These are phyloP conservation scores for Dolichoris vasculosae DNA, from an alignment of 1,140 invertebrate species.

Conservation along the genomic window DNA sequence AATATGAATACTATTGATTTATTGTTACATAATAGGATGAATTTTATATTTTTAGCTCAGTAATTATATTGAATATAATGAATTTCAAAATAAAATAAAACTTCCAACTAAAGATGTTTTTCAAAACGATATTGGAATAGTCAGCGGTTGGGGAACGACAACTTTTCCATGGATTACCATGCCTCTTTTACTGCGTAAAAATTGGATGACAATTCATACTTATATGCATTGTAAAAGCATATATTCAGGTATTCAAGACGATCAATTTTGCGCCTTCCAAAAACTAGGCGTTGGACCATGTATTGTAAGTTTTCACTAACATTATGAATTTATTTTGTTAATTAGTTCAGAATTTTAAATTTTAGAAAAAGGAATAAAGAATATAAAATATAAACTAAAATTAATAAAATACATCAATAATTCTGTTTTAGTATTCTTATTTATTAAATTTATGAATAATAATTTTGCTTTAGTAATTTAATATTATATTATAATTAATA, in stretches of 20 bases:
- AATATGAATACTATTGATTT: too few species aligned
- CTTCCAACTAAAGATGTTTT: too few species aligned
- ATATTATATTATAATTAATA: too few species aligned
- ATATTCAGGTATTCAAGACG: neutral
- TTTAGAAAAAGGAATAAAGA: too few species aligned
- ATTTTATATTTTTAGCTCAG: too few species aligned
- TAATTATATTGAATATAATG: neutral
- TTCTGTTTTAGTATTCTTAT: neutral
- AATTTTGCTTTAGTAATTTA: too few species aligned
- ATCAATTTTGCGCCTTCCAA: conserved; percentile 14
- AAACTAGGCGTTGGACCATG: neutral
- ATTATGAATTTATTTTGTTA: neutral
- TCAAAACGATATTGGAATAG: neutral
- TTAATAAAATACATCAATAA: too few species aligned
- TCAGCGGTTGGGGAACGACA: neutral
- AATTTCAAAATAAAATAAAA: neutral
- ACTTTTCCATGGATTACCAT: neutral
- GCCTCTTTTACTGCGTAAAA: neutral
- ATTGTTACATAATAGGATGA: too few species aligned
- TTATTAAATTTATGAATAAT: too few species aligned
- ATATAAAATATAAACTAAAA: too few species aligned
- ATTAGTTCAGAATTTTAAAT: too few species aligned
- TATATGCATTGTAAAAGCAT: too few species aligned
- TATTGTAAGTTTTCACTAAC: conserved; percentile 4
- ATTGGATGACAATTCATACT: neutral